Conservation (phyloP, 2,888 invertebrate species). For the Hanleya hanleyi region DNA sequence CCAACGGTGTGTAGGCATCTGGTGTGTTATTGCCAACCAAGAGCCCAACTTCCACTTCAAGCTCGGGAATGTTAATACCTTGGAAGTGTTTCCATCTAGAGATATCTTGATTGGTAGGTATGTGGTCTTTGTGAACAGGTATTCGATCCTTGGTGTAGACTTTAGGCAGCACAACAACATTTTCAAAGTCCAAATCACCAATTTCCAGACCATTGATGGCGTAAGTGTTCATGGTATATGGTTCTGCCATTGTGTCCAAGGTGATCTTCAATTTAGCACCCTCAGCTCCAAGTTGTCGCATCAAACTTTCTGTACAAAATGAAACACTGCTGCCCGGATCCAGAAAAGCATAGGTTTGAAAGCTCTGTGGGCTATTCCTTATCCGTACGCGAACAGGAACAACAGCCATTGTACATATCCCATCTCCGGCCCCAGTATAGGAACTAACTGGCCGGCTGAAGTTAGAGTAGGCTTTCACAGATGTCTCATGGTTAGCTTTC, state of each 20-base stretch:
- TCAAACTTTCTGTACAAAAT: constrained; percentile 19
- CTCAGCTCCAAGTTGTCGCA: neutral
- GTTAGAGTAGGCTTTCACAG: no score
- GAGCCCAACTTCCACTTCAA: constrained; percentile 16
- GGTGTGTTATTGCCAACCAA: constrained; percentile 19
- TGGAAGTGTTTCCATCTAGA: constrained; percentile 26
- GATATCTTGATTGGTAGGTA: constrained; percentile 30
- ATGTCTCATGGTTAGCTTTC: no score
- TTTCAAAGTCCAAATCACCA: constrained; percentile 13
- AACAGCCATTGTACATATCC: constrained; percentile 20
- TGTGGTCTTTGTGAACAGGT: constrained; percentile 25
- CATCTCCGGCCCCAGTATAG: constrained; percentile 7
- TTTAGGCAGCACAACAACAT: constrained; percentile 20
- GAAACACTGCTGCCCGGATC: constrained; percentile 20
- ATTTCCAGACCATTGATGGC: constrained; percentile 12
- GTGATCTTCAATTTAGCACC: constrained; percentile 4
- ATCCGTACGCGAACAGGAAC: constrained; percentile 12
- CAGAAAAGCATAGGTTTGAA: constrained; percentile 16
- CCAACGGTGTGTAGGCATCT: constrained; percentile 27
- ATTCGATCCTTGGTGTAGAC: constrained; percentile 28
- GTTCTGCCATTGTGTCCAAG: constrained; percentile 10
- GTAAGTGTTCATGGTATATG: neutral
- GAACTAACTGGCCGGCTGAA: no score
- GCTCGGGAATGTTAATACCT: constrained; percentile 19
- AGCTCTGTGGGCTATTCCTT: neutral